These are phyloP conservation scores for Apistogramma diplotaenia DNA, from an alignment of 2,113 vertebrate species.

Conservation along the genomic window DNA sequence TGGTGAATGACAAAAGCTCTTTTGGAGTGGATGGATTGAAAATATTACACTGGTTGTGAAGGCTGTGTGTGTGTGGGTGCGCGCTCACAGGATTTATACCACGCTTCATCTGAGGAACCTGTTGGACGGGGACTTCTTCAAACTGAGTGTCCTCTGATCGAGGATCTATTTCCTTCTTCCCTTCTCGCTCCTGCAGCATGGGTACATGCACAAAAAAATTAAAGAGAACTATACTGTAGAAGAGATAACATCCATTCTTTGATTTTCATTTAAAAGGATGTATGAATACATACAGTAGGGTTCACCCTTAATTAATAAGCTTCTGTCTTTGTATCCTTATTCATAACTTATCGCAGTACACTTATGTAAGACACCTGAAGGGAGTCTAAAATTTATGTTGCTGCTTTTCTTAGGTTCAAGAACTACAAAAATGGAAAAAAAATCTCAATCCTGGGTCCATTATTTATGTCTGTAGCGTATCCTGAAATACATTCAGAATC, in stretches of 20 bases:
- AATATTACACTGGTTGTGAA: background rate
- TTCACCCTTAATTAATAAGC: background rate
- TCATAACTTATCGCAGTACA: too few relatives aligned
- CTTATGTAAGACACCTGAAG: background rate
- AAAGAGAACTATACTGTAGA: background rate
- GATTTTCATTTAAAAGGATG: background rate
- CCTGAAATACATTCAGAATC: too few relatives aligned
- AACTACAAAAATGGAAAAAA: background rate
- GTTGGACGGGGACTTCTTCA: constrained; percentile 49
- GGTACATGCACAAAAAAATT: background rate
- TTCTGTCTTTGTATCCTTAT: background rate
- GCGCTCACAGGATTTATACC: constrained; percentile 48
- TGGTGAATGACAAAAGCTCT: background rate
- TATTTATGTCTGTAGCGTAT: too few relatives aligned
- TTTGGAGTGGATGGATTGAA: background rate
- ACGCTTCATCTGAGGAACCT: constrained; percentile 24
- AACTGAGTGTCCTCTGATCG: constrained; percentile 60
- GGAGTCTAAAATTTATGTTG: background rate
- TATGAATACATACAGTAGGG: background rate
- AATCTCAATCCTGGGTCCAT: background rate
- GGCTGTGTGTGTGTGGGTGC: background rate
- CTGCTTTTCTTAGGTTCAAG: background rate
- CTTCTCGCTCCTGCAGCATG: constrained; percentile 66
- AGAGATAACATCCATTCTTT: background rate
- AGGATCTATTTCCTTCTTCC: constrained; percentile 63